Evolutionary conservation across 2,888 invertebrate species (phyloP), one percentile per base, ranked within the genome.

Genomic region (Brenthis daphne): DNA sequence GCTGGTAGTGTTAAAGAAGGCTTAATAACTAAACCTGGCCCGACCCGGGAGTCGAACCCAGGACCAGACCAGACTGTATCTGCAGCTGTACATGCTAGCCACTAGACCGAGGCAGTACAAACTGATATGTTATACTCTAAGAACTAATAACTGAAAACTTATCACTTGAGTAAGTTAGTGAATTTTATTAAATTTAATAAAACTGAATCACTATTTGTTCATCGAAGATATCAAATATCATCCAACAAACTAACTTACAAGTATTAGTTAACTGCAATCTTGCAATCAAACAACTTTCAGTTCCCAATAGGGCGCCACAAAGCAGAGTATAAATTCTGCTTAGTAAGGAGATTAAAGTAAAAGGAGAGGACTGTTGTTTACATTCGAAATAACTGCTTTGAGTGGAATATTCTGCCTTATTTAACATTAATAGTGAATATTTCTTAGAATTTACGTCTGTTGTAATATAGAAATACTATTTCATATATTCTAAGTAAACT

Each of bases 251-350:
- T 8, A 47, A 57, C 20, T 47, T 6, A 20, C 43, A 57, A 14
- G 43, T 47, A 14, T 58, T 58, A 13, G 24, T 58, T 24, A 48
- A 58, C 58, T 58, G 24, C 24, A 57, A 58, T 58, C 47, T 47
- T 58, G 58, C 58, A 58, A 48, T 58, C 47, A 58, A 58, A 58
- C n/a, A 48, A 58, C 47, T 48, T 48, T 14, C 24, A 58, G 43
- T 33, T 58, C 58, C 47, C 14, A 14, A 24, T 24, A 13, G 47
- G 47, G 24, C 6, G 47, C 14, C 14, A 14, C 58, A 58, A 58
- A 58, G 43, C 20, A 14, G 24, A 47, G 14, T 58, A 6, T 20
- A 16, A 16, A 20, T 16, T 6, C 24, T 24, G 47, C 58, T 48
- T 48, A 48, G 24, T 24, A 58, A 58, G 58, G 24, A 14, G 24